Evolutionary conservation across 2,888 invertebrate species (phyloP).

Genomic region (Pollenia griseotomentosa): DNA sequence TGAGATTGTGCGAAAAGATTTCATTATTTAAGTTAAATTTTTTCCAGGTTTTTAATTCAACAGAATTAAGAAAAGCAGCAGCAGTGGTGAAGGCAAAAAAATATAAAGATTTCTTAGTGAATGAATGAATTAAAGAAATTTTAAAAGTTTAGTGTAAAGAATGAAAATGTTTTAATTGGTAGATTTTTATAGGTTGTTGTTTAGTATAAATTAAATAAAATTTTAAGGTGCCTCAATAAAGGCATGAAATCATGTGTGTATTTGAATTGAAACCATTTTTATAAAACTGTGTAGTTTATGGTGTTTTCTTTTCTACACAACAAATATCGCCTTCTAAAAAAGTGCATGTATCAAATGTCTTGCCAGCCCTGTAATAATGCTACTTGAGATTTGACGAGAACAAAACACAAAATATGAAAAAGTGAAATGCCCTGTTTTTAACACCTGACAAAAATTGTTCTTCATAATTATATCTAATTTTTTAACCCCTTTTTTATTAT

Average conservation of each 20-base stretch:
- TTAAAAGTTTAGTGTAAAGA: neutral
- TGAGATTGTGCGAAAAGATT: slow-evolving; percentile 85
- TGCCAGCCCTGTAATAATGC: too few species aligned
- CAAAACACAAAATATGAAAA: too few species aligned
- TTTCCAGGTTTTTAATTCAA: slow-evolving; percentile 49
- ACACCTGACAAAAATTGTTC: too few species aligned
- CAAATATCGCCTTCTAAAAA: too few species aligned
- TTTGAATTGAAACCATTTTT: too few species aligned
- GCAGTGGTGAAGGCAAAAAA: neutral
- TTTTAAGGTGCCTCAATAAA: neutral
- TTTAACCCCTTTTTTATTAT: too few species aligned
- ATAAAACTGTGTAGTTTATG: too few species aligned
- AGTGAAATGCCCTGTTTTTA: too few species aligned
- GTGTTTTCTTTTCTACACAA: too few species aligned
- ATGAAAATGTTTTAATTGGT: slow-evolving; percentile 25
- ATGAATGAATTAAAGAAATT: slow-evolving; percentile 52
- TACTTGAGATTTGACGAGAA: too few species aligned
- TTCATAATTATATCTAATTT: too few species aligned
- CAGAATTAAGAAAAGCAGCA: slow-evolving; percentile 31
- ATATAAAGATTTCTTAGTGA: slow-evolving; percentile 48
- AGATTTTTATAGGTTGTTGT: neutral
- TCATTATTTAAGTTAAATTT: slow-evolving; percentile 76
- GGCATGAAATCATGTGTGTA: neutral
- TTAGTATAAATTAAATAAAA: slow-evolving; percentile 41
- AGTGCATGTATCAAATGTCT: too few species aligned